Evolutionary conservation across 2,888 invertebrate genomes (phyloP), one percentile per base, ranked within the genome.

Genomic region (Cryptosula pallasiana): DNA sequence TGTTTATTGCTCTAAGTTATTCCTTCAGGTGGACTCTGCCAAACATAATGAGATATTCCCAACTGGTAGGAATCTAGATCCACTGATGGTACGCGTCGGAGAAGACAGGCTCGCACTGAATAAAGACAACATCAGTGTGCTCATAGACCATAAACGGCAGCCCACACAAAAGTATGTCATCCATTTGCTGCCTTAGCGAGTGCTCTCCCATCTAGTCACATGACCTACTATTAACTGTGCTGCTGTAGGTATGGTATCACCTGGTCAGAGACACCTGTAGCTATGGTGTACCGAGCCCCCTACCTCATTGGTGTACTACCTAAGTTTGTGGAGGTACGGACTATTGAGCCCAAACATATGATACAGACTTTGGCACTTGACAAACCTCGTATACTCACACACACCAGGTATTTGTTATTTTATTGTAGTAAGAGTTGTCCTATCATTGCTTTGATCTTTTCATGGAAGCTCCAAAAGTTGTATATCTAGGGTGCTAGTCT

Each of bases 291-390:
- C 45, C 13, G 70, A 29, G 35, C 93, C 79, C 98, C 98, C 0
- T 99, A 93, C 84, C 88, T 94, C 27, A 86, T 98, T 73, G 95
- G 94, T 2, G 88, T 97, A 69, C 87, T 94, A 70, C 89, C 91
- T 71, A 93, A 92, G 79, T 89, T 90, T 76, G 88, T 96, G 36
- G 92, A 96, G 85, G 89, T 97, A 2, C 91, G 94, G 76, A 92
- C 95, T 1, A 88, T 94, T 72, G 92, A 93, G 76, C 92, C 93
- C 0, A 88, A 89, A 71, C 86, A 91, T 55, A 89, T 90, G 75
- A 91, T 97, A 77, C 96, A 96, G 84, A 90, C 89, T 0, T 87
- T 96, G 76, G 88, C 90, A 0, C 90, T 94, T 1, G 78, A 78
- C 55, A 81, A 82, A 72, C 80, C 83, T 20, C 76, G 76, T 69